A percentile compares a stretch with the other conserved stretches of the same genome.
Evolutionary conservation across 30 jellyfish, hydroid and myxozoan species (phyloP).

Genomic region (Clytia hemisphaerica): DNA sequence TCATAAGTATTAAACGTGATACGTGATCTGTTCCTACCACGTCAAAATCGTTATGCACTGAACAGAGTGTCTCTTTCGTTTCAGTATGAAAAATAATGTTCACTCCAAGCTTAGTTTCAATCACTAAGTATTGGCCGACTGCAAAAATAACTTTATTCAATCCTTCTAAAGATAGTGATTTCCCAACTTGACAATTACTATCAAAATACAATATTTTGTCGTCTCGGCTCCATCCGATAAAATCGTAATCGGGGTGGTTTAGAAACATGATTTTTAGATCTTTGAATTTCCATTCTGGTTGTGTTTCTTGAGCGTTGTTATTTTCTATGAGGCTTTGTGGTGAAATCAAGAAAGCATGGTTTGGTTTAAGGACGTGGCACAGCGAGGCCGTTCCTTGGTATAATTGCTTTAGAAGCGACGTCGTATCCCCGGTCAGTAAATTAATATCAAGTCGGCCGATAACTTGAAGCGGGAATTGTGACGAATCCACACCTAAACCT

Average conservation of each 20-base stretch:
- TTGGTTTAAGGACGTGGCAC: not conserved
- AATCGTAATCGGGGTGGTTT: not conserved
- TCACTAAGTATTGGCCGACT: not conserved
- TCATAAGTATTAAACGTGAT: too few species aligned
- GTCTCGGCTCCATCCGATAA: conserved; percentile 4
- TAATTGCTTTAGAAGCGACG: not conserved
- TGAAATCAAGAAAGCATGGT: not conserved
- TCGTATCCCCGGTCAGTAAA: not conserved
- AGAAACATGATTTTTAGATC: conserved; percentile 1
- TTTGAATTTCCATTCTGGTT: not conserved
- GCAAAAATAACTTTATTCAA: not conserved
- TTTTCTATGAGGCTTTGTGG: not conserved
- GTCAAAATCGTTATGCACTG: too few species aligned
- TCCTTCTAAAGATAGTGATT: not conserved
- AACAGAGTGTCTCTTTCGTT: too few species aligned
- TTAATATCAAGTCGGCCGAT: conserved; percentile 27
- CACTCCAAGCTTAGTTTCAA: not conserved
- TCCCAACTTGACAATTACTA: not conserved
- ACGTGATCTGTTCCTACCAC: too few species aligned
- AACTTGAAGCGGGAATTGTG: conserved; percentile 53
- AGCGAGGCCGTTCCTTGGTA: not conserved
- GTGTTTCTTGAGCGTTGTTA: not conserved
- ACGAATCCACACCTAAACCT: conserved; percentile 49
- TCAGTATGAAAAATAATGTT: too few species aligned
- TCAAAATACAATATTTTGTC: not conserved